Base-by-base conservation (phyloP, 2,888 invertebrate species). In the Gortyna flavago region DNA sequence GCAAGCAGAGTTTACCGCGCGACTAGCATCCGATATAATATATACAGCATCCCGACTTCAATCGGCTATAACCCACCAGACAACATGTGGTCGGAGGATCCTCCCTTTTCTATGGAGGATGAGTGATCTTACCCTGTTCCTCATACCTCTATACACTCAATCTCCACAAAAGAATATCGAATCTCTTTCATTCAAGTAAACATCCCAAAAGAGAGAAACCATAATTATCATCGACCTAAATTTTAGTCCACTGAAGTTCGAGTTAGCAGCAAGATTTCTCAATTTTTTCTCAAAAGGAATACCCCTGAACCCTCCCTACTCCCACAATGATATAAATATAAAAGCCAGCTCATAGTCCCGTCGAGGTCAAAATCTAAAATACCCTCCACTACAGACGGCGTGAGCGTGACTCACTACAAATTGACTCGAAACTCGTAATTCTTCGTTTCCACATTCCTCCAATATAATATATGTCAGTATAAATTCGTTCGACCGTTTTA, bases 401-500 rank as follows among this genome's bases (percentile, higher is more conserved):
- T 83, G 84, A 84, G 44, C 2, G 25, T 83, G 84, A 84, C 59
- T 84, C 72, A 68, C 64, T 59, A 8, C 13, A 51, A 44, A 79
- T 38, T 77, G 29, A 61, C 64, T 69, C 21, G 54, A 68, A 72
- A 38, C 59, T 72, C 65, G 29, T 68, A 59, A 65, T 18, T 84
- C 54, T 61, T 61, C 70, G 51, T 72, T 80, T 72, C 32, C 64
- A 80, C 84, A 77, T 88, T 84, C 75, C 48, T 67, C 7, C 61
- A 8, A 66, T 54, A 78, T 78, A 72, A 72, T 73, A 70, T 68
- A 69, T 48, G 79, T 73, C 62, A 59, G 54, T 69, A 79, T 87
- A 81, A 79, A 64, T 68, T 64, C 4, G 38, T 62, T 72, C 18
- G 51, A 70, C 13, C n/a, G 32, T 59, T 70, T 72, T 59, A 72